Conservation (phyloP, 2,888 invertebrate species). For the Phragmatobia fuliginosa region DNA sequence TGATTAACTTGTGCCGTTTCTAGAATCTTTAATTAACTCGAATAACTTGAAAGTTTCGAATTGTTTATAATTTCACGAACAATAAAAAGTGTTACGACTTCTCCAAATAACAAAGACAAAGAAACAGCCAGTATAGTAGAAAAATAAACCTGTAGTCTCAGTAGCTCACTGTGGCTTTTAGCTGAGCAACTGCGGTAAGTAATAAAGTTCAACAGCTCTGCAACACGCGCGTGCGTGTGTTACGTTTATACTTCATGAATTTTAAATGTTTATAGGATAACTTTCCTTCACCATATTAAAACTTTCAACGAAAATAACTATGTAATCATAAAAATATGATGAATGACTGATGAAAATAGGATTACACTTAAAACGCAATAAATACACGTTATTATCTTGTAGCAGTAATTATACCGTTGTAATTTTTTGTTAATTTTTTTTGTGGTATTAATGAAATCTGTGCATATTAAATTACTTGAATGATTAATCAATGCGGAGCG, state of each 20-base stretch:
- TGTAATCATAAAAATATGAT: not conserved
- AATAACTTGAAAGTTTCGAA: not conserved
- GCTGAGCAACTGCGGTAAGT: not conserved
- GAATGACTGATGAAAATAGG: not conserved
- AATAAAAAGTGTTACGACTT: not conserved
- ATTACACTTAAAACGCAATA: not conserved
- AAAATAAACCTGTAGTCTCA: not conserved
- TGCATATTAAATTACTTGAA: too few species aligned
- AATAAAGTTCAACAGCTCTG: not conserved
- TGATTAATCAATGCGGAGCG: too few species aligned
- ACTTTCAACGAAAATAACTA: not conserved
- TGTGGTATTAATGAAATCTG: too few species aligned
- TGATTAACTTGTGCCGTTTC: not conserved
- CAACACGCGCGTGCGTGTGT: constrained; percentile 2
- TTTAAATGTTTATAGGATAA: not conserved
- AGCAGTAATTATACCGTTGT: not conserved
- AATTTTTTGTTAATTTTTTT: too few species aligned
- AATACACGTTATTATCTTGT: not conserved
- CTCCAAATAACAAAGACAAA: not conserved
- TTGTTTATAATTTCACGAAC: not conserved
- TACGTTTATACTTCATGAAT: not conserved
- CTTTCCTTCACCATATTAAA: not conserved
- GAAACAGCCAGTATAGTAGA: not conserved
- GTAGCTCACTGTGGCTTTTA: constrained; percentile 1
- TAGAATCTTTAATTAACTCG: not conserved